Evolutionary conservation across 2,113 vertebrate species (phyloP).

Genomic region (Gavialis gangeticus): DNA sequence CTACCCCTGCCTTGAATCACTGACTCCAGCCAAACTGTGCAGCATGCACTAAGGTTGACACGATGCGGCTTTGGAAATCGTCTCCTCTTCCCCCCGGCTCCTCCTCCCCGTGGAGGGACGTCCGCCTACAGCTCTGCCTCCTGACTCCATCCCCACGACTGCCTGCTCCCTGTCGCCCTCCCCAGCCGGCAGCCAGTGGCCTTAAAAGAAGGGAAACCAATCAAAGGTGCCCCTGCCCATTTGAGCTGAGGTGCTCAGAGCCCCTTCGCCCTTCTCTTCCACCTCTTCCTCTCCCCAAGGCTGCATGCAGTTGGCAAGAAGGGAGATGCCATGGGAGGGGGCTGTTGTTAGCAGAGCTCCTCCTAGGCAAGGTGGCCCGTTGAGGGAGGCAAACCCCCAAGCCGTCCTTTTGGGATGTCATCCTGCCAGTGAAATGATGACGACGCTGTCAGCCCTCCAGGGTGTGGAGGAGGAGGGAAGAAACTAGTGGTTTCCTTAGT

Average conservation of each 20-base stretch:
- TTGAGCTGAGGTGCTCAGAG: conserved; percentile 54
- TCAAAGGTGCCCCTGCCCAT: conserved; percentile 48
- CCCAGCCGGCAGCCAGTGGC: fast-evolving
- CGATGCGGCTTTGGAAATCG: background rate
- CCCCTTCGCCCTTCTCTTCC: conserved; percentile 63
- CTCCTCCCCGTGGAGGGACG: background rate
- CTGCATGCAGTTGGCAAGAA: conserved; percentile 42
- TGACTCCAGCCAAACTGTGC: background rate
- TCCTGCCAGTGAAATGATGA: conserved; percentile 66
- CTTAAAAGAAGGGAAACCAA: conserved; percentile 5
- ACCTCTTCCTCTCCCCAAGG: conserved; percentile 58
- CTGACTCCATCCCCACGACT: background rate
- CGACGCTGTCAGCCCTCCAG: conserved; percentile 58
- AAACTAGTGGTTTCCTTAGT: conserved; percentile 30
- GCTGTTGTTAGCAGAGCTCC: background rate
- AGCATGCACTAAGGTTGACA: background rate
- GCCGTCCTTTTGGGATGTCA: conserved; percentile 28
- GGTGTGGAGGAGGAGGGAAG: conserved; percentile 63
- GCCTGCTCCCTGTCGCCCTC: background rate
- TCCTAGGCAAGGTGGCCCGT: background rate
- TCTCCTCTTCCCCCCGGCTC: background rate
- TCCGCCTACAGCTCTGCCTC: background rate
- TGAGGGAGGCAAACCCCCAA: conserved; percentile 59
- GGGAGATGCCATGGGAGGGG: conserved; percentile 56
- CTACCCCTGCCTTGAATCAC: too few species aligned